phyloP scores from a whole-genome alignment of 1,140 invertebrate genomes.

The Phymastichus coffea region DNA sequence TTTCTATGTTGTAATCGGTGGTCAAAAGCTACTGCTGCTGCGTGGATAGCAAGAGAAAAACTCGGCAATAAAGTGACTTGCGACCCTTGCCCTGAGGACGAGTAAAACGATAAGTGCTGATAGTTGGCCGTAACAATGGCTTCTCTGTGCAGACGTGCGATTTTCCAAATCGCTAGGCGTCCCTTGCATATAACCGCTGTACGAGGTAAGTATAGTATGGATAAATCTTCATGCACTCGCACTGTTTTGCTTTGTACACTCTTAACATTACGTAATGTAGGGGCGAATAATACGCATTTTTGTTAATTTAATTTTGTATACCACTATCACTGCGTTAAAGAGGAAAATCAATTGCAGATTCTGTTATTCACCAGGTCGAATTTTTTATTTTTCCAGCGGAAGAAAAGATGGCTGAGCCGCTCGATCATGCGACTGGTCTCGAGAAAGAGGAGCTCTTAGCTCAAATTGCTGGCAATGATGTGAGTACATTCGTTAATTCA shows the following conservation, averaged over 20 bases:
- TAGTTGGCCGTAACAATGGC: too few relatives aligned
- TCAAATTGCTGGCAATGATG: constrained; percentile 80
- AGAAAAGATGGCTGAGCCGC: constrained; percentile 68
- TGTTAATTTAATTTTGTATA: too few relatives aligned
- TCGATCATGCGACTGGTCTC: constrained; percentile 90
- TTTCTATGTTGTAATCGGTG: too few relatives aligned
- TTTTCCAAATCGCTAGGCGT: constrained; percentile 36
- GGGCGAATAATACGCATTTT: too few relatives aligned
- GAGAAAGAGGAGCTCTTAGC: constrained; percentile 89
- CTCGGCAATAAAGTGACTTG: too few relatives aligned
- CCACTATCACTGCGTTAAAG: too few relatives aligned
- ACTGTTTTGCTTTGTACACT: too few relatives aligned
- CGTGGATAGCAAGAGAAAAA: too few relatives aligned
- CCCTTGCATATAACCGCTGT: background rate
- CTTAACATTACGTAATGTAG: constrained; percentile 43
- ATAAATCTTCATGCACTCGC: background rate
- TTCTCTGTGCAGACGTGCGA: constrained; percentile 57
- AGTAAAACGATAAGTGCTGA: too few relatives aligned
- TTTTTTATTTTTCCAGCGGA: constrained; percentile 53
- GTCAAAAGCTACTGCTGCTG: too few relatives aligned
- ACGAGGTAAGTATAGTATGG: background rate
- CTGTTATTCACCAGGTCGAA: background rate
- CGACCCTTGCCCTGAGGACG: too few relatives aligned
- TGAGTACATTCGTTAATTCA: constrained; percentile 47
- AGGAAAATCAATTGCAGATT: background rate